Evolutionary conservation across 2,888 invertebrate species (phyloP), one percentile per base, ranked within the genome.

Genomic region (Xestia xanthographa): DNA sequence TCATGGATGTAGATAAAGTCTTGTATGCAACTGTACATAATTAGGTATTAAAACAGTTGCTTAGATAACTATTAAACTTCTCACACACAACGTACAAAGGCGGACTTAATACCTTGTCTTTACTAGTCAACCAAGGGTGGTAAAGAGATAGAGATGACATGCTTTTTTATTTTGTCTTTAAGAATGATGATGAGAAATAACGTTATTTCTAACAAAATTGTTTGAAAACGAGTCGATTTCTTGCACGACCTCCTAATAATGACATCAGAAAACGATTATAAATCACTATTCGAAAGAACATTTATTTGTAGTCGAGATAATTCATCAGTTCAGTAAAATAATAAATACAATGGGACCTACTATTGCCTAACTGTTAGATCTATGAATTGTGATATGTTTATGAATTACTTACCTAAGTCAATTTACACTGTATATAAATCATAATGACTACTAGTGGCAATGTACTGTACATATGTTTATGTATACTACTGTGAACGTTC

Each of bases 281-380:
- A 60, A 68, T 81, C 72, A 75, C 68, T 70, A 73, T 78, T 75
- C 29, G 22, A 77, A 65, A 66, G 68, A 62, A 67, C 60, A 75
- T 83, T 85, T 79, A 74, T 86, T 83, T 86, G 75, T 83, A 83
- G 78, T 79, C 79, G 71, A 77, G 72, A 75, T 76, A 79, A 66
- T 85, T 87, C 84, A 90, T 86, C 87, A 87, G 78, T 88, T 92
- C 89, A 90, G 87, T 90, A 88, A 86, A 89, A 88, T 90, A 90
- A 88, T 89, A 92, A 87, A 89, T 89, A 93, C 92, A 91, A 92
- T 92, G 94, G 94, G 94, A 94, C 94, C 94, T 92, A 93, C 92
- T 91, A 91, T 89, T 94, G 93, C 94, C 94, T 94, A 91, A 91
- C 92, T 92, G 92, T 91, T 92, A 93, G 92, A 91, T 88, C 90